Evolutionary conservation across 2,888 invertebrate species (phyloP), one percentile per base, ranked within the genome.

Genomic region (Fragum sueziense): DNA sequence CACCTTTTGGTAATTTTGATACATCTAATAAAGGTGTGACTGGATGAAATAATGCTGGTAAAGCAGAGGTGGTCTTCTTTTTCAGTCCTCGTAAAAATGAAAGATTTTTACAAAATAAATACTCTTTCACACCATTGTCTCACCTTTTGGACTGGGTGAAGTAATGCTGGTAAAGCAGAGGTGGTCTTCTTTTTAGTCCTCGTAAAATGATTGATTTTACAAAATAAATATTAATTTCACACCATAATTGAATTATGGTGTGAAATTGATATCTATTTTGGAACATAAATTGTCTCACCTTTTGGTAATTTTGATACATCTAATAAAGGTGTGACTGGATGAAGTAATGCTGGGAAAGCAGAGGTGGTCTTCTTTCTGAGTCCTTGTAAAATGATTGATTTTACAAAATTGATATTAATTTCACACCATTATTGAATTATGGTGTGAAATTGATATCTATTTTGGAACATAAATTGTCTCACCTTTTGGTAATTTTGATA

Each of bases 51-150:
- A 96, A 94, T 69, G 95, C 95, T 0, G 95, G 95, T 79, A 96
- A 90, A 86, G 94, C 80, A 37, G 89, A 94, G 54, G 88, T 81
- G 11, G 87, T 88, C 89, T 95, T 94, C 37, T 94, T 95, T 76
- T 95, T 94, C 85, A 95, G 94, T 90, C 96, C 96, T 92, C 97
- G 97, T 92, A 97, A 96, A 94, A 97, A 96, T 80, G 95, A 94
- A 92, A 97, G 89, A 47, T 85, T 87, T n/a, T n/a, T n/a, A n/a
- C n/a, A n/a, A n/a, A n/a, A n/a, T n/a, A n/a, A n/a, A n/a, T n/a
- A n/a, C n/a, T n/a, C n/a, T n/a, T n/a, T n/a, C n/a, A n/a, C n/a
- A n/a, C n/a, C n/a, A n/a, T n/a, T n/a, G n/a, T n/a, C n/a, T n/a
- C n/a, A n/a, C n/a, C n/a, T n/a, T n/a, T n/a, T 6, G 83, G 83